These are phyloP conservation scores for Syrphus vitripennis DNA, from an alignment of 2,888 invertebrate genomes.

Conservation along the genomic window DNA sequence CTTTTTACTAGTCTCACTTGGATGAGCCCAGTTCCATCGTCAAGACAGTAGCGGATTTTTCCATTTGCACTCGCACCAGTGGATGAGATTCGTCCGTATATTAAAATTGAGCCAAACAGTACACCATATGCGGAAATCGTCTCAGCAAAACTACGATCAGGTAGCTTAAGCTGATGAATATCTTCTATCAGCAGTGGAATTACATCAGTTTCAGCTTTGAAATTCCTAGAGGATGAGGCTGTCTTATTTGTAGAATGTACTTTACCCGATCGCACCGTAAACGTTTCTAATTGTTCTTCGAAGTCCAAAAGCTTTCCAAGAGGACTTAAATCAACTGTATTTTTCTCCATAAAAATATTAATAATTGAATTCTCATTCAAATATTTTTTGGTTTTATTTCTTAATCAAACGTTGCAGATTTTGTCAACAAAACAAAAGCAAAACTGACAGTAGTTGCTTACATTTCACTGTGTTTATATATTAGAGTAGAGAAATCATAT, in stretches of 20 bases:
- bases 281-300: slow-evolving; percentile 45
- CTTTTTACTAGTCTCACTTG: slow-evolving; percentile 38
- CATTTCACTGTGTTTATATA: too few species aligned
- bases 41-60: slow-evolving; percentile 42
- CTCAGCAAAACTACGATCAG: slow-evolving; percentile 35
- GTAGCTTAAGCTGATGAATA: slow-evolving; percentile 36
- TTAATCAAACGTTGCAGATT: too few species aligned
- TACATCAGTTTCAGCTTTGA: slow-evolving; percentile 36
- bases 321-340: background rate
- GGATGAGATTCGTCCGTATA: slow-evolving; percentile 49
- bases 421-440: too few species aligned
- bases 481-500: too few species aligned
- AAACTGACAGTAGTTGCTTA: too few species aligned
- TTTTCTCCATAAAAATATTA: background rate
- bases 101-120: slow-evolving; percentile 18
- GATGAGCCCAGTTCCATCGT: slow-evolving; percentile 67
- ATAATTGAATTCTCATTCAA: background rate
- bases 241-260: background rate
- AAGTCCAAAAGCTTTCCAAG: slow-evolving; percentile 4
- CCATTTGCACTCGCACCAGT: slow-evolving; percentile 41
- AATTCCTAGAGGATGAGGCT: slow-evolving; percentile 8
- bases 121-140: slow-evolving; percentile 48
- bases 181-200: slow-evolving; percentile 62
- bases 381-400: background rate
- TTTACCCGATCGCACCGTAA: slow-evolving; percentile 18